Conservation (phyloP, 23 tunicate genomes). For the Aplidium turbinatum region DNA sequence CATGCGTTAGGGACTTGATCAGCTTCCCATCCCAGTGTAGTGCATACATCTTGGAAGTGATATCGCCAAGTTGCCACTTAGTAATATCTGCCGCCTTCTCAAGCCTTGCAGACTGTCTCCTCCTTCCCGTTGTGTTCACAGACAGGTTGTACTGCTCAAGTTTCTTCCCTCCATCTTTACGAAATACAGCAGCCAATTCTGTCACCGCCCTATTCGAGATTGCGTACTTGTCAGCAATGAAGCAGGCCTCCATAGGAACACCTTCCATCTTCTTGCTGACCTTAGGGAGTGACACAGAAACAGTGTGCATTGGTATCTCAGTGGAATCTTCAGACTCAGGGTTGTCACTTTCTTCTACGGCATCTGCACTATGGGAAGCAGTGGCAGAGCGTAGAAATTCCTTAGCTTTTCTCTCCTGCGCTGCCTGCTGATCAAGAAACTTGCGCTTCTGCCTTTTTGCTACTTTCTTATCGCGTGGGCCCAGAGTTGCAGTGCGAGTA, state of each 20-base stretch:
- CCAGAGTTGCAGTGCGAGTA: background rate
- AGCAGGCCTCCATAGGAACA: background rate
- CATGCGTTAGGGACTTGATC: conserved; percentile 2
- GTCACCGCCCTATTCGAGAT: conserved; percentile 2
- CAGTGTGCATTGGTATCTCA: too few species aligned
- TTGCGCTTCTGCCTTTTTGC: too few species aligned
- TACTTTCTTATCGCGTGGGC: background rate
- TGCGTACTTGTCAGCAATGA: conserved; percentile 16
- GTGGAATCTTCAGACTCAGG: background rate
- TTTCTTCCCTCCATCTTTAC: background rate
- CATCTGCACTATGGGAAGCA: too few species aligned
- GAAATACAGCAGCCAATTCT: conserved; percentile 22
- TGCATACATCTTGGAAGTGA: background rate
- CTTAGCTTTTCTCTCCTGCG: too few species aligned
- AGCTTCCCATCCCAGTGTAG: conserved; percentile 26
- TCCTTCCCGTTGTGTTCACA: conserved; percentile 8
- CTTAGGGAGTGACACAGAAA: too few species aligned
- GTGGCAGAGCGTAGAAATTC: too few species aligned
- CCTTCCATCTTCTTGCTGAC: conserved; percentile 7
- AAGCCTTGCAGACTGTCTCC: background rate
- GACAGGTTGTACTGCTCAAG: conserved; percentile 1
- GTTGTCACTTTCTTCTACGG: too few species aligned
- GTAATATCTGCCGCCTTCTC: background rate
- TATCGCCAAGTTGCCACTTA: background rate
- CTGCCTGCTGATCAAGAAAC: too few species aligned